Conservation (phyloP, 2,888 invertebrate species). For the Sussaba pulchella region DNA sequence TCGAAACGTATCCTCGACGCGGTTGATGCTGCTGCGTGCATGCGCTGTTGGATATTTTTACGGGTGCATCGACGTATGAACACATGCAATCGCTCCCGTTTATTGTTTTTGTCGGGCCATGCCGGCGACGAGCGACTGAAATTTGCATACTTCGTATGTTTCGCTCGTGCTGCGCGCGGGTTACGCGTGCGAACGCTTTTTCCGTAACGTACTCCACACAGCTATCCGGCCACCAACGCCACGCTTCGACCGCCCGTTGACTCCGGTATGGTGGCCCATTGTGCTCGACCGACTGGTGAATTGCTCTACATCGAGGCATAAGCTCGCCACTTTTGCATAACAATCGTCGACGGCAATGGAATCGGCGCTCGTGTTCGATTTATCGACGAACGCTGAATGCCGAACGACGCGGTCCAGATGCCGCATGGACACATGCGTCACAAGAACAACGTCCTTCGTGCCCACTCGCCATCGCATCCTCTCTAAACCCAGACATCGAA, state of each 20-base stretch:
- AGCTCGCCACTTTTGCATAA: slow-evolving; percentile 82
- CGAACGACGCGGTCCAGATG: slow-evolving; percentile 50
- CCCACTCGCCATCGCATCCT: slow-evolving; percentile 12
- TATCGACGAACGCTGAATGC: slow-evolving; percentile 67
- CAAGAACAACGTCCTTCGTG: slow-evolving; percentile 25
- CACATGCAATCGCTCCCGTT: slow-evolving; percentile 81
- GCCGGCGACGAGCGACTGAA: slow-evolving; percentile 73
- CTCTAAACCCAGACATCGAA: slow-evolving; percentile 2
- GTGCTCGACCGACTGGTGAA: slow-evolving; percentile 81
- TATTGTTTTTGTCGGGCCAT: slow-evolving; percentile 81
- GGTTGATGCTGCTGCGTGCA: slow-evolving; percentile 27
- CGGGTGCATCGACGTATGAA: slow-evolving; percentile 81
- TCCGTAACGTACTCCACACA: slow-evolving; percentile 14
- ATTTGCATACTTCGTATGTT: slow-evolving; percentile 80
- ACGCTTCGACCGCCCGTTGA: slow-evolving; percentile 53
- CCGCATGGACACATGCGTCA: slow-evolving; percentile 53
- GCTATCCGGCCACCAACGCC: too few species aligned
- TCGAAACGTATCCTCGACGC: not conserved
- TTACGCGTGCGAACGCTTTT: slow-evolving; percentile 70
- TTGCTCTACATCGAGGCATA: slow-evolving; percentile 80
- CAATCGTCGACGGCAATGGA: slow-evolving; percentile 77
- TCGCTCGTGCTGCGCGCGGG: slow-evolving; percentile 25
- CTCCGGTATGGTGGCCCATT: slow-evolving; percentile 73
- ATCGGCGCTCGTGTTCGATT: slow-evolving; percentile 74
- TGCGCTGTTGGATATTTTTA: slow-evolving; percentile 76